Conservation (phyloP, 2,113 vertebrate genomes). For the Chaenogobius annularis region DNA sequence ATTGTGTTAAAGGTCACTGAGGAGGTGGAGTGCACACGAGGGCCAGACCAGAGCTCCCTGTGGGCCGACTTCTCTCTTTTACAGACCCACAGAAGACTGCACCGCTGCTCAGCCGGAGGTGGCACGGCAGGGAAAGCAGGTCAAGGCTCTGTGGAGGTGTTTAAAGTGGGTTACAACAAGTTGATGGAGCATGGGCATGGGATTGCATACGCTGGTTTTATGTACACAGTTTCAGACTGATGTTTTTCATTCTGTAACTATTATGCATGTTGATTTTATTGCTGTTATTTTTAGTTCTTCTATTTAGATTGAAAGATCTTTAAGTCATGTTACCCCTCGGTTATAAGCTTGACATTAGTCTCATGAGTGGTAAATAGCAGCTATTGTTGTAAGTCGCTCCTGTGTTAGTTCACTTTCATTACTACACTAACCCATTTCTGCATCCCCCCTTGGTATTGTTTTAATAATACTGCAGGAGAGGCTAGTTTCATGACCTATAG, state of each 20-base stretch:
- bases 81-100: slow-evolving; percentile 46
- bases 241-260: not conserved
- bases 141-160: slow-evolving; percentile 32
- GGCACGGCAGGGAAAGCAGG: slow-evolving; percentile 34
- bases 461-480: too few species aligned
- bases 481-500: not conserved
- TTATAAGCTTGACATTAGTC: not conserved
- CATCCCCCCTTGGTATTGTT: too few species aligned
- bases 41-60: slow-evolving; percentile 39
- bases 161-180: slow-evolving; percentile 40
- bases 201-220: not conserved
- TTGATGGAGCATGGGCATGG: slow-evolving; percentile 22
- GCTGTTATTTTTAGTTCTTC: too few species aligned
- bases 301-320: not conserved
- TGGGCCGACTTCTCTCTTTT: slow-evolving; percentile 60
- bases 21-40: slow-evolving; percentile 65
- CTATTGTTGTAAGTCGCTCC: too few species aligned
- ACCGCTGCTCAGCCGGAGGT: slow-evolving; percentile 33
- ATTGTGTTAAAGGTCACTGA: slow-evolving; percentile 76
- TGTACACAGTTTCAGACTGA: not conserved
- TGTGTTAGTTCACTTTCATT: too few species aligned
- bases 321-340: not conserved
- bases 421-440: too few species aligned
- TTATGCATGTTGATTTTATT: too few species aligned
- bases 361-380: not conserved